phyloP scores from a whole-genome alignment of 2,797 vertebrate genomes.

The Spheniscus humboldti region DNA sequence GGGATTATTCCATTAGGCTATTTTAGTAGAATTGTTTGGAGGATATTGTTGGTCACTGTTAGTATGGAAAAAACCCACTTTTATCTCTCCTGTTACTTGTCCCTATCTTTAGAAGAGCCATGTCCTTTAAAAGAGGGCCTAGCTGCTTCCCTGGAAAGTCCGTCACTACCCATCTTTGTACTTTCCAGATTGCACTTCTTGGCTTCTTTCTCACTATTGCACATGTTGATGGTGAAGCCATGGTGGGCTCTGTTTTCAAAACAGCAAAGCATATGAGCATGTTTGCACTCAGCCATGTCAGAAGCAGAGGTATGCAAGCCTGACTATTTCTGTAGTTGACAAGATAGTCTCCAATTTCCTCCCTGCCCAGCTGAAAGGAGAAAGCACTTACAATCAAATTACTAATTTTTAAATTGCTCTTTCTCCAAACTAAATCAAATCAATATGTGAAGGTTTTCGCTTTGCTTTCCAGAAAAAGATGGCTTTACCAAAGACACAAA shows the following conservation, averaged over 20 bases:
- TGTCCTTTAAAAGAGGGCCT: background rate
- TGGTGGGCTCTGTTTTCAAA: background rate
- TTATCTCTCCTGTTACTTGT: background rate
- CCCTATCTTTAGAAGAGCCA: background rate
- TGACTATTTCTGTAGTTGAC: background rate
- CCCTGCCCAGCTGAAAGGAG: background rate
- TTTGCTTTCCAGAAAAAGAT: background rate
- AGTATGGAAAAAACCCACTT: background rate
- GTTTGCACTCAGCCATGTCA: background rate
- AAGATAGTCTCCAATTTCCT: background rate
- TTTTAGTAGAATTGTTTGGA: background rate
- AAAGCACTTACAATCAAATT: background rate
- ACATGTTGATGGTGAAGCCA: background rate
- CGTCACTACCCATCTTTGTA: background rate
- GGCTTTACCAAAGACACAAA: background rate
- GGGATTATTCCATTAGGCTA: background rate
- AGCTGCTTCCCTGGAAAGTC: background rate
- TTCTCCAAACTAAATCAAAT: background rate
- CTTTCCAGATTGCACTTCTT: background rate
- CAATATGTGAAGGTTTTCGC: background rate
- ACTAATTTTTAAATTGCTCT: background rate
- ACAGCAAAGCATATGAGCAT: background rate
- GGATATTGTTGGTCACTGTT: background rate
- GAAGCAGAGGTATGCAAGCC: background rate
- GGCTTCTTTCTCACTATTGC: background rate